Evolutionary conservation across 2,797 vertebrate species (phyloP).

Genomic region (Pseudopleuronectes americanus): DNA sequence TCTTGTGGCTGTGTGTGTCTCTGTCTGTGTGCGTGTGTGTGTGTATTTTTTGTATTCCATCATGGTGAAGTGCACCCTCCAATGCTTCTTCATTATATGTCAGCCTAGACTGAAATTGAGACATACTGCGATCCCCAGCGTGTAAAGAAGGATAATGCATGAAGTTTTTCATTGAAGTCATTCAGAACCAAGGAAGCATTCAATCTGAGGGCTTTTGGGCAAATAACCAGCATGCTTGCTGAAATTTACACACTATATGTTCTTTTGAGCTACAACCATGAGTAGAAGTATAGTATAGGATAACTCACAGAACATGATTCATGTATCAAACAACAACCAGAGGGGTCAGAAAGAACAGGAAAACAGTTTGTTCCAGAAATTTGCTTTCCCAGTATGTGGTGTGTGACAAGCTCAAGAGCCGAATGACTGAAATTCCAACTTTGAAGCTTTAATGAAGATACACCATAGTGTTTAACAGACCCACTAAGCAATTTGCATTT

Average conservation of each 20-base stretch:
- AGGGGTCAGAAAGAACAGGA: constrained; percentile 39
- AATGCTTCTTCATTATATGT: constrained; percentile 58
- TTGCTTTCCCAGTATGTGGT: constrained; percentile 54
- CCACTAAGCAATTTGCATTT: constrained; percentile 79
- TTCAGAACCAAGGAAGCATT: constrained; percentile 40
- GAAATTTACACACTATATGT: constrained; percentile 13
- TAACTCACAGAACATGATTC: constrained; percentile 31
- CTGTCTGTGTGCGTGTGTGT: constrained; percentile 18
- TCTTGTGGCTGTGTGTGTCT: constrained; percentile 15
- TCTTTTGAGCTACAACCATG: constrained; percentile 14
- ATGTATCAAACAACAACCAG: constrained; percentile 15
- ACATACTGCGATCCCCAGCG: constrained; percentile 37
- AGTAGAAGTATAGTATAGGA: constrained; percentile 8
- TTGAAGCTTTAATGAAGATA: constrained; percentile 85
- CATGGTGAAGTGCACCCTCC: constrained; percentile 36
- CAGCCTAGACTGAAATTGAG: constrained; percentile 56
- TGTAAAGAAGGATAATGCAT: constrained; percentile 23
- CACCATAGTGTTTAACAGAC: constrained; percentile 82
- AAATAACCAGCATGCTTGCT: constrained; percentile 15
- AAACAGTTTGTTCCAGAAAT: constrained; percentile 53
- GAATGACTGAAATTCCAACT: constrained; percentile 81
- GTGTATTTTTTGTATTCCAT: constrained; percentile 39
- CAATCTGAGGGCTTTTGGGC: constrained; percentile 27
- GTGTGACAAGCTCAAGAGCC: constrained; percentile 69
- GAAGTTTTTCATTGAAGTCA: constrained; percentile 40